Evolutionary conservation across 92 coral and sea anemone genomes (phyloP), one percentile per base, ranked within the genome.

Genomic region (Zoanthus sansibaricus): DNA sequence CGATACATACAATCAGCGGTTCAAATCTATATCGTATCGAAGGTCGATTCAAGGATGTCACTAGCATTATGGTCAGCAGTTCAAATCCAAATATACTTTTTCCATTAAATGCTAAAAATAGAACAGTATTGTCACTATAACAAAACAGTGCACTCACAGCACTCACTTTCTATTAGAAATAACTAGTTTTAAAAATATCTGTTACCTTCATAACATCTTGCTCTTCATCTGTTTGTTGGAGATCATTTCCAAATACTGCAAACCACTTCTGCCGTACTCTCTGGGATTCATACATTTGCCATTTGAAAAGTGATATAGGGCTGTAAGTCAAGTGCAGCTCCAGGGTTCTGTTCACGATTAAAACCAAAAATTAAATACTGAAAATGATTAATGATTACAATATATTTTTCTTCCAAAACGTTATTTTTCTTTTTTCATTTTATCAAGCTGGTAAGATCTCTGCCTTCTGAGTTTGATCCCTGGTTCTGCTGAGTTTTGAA

Each of bases 201-300:
- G 9, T 61, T 44, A 94, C 99, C 99, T 97, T 97, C 87, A 97
- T 94, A 9, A 98, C 93, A 87, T 97, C 99, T 87, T 97, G 98
- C 30, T 97, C 99, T 55, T 97, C 99, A 45, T 97, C 99, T n/a
- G 96, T 86, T 87, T 97, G 98, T 55, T 90, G 82, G 64, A 88
- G 91, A 11, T 95, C 95, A 73, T 97, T 98, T 58, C 99, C 99
- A 17, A 97, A 75, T 52, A 93, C 90, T 45, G 97, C 88, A 91
- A 95, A 97, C 99, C 99, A 97, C 70, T 97, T 97, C 82, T 97
- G 95, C 44, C 99, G 89, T 89, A 97, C 92, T 71, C 97, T 78
- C 90, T 97, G 99, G 3, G 99, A 97, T 70, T 97, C 97, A 49
- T 95, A 97, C 98, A 97, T 95, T 90, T 97, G 99, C 99, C 99